Conservation (phyloP, 2,888 invertebrate genomes). For the Orthonevra nobilis region DNA sequence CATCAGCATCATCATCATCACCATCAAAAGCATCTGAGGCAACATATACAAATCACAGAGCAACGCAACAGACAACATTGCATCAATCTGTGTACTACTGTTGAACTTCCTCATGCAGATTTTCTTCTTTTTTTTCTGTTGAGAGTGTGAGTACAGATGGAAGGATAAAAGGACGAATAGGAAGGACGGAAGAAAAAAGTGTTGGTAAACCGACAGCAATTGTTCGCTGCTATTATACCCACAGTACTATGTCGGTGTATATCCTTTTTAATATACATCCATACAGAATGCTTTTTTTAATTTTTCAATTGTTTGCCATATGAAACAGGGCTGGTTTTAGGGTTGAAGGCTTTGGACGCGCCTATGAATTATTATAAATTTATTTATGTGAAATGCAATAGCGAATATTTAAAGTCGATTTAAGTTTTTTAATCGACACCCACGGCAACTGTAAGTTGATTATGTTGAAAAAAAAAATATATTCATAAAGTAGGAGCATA, state of each 20-base stretch:
- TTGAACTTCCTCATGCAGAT: conserved; percentile 61
- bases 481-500: too few species aligned
- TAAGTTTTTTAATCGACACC: too few species aligned
- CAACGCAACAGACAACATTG: conserved; percentile 70
- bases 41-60: conserved; percentile 66
- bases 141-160: conserved; percentile 38
- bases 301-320: conserved; percentile 68
- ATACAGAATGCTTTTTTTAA: conserved; percentile 46
- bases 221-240: conserved; percentile 65
- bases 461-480: too few species aligned
- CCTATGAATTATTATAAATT: too few species aligned
- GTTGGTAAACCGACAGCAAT: conserved; percentile 71
- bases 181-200: conserved; percentile 52
- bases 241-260: conserved; percentile 40
- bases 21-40: conserved; percentile 39
- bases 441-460: too few species aligned
- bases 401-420: too few species aligned
- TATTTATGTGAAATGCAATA: too few species aligned
- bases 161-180: conserved; percentile 56
- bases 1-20: conserved; percentile 35
- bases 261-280: conserved; percentile 34
- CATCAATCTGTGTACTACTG: conserved; percentile 65
- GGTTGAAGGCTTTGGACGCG: not conserved
- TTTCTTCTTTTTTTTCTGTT: conserved; percentile 7
- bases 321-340: conserved; percentile 42